Evolutionary conservation across 2,113 vertebrate species (phyloP).

Genomic region (Menura novaehollandiae): DNA sequence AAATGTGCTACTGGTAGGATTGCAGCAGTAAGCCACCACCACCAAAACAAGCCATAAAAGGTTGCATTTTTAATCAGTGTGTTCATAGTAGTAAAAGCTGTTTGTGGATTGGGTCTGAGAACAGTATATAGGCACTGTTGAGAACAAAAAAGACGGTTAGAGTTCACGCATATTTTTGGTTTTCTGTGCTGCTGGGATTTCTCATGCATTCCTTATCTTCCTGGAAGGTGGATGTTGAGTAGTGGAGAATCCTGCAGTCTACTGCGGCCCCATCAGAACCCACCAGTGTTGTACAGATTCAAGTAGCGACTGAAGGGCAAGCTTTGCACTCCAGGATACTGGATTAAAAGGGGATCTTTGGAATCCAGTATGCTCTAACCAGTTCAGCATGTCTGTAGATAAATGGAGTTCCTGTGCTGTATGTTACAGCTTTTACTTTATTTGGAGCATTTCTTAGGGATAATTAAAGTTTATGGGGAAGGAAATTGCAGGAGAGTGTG

Average conservation of each 20-base stretch:
- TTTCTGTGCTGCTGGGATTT: neutral
- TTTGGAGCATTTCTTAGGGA: neutral
- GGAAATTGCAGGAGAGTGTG: neutral
- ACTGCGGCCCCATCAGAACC: neutral
- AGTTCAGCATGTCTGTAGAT: neutral
- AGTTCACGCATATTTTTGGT: neutral
- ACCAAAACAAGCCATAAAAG: neutral
- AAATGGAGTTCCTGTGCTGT: neutral
- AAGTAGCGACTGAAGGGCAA: neutral
- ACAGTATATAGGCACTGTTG: neutral
- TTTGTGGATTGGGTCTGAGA: neutral
- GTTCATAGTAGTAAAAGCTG: neutral
- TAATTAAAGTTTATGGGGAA: neutral
- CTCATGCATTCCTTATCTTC: neutral
- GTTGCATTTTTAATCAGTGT: neutral
- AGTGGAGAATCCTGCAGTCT: neutral
- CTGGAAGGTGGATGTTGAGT: neutral
- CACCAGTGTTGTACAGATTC: fast-evolving
- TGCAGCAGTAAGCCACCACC: neutral
- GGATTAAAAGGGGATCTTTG: neutral
- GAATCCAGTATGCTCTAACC: neutral
- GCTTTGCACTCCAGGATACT: neutral
- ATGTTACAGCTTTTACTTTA: neutral
- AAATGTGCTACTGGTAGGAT: neutral
- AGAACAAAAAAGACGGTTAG: fast-evolving